Percentiles rank a stretch among this genome's conserved stretches.
These are phyloP conservation scores for Vulpes ferrilata DNA, from an alignment of 2,113 vertebrate species.

Conservation along the genomic window DNA sequence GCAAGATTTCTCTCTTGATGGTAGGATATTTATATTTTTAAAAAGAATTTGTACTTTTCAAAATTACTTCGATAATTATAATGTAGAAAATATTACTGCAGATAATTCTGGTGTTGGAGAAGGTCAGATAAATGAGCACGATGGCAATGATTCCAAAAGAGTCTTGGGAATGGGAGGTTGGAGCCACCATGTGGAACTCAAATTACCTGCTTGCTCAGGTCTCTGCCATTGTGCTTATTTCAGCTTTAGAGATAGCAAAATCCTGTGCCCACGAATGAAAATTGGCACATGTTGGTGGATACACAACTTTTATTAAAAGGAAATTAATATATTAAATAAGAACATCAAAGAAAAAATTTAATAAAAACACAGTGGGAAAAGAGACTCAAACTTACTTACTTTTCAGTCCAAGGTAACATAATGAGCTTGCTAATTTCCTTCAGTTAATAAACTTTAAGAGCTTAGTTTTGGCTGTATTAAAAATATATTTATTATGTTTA, in stretches of 20 bases:
- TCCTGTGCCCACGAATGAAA: neutral
- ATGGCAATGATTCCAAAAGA: neutral
- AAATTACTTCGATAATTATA: neutral
- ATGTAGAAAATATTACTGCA: neutral
- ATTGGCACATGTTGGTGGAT: neutral
- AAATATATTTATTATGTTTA: neutral
- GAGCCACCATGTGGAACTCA: neutral
- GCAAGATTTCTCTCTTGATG: neutral
- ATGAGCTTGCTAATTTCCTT: neutral
- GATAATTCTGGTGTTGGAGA: neutral
- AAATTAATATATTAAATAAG: neutral
- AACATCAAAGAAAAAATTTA: slow-evolving; percentile 41
- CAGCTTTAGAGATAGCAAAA: neutral
- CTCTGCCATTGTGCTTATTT: neutral
- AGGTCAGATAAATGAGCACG: neutral
- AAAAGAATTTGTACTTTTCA: neutral
- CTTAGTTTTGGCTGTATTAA: neutral
- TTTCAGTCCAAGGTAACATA: neutral
- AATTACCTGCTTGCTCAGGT: neutral
- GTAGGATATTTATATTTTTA: neutral
- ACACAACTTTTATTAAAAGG: neutral
- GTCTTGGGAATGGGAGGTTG: neutral
- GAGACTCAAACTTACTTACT: neutral
- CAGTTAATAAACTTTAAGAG: slow-evolving; percentile 3
- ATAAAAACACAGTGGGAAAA: slow-evolving; percentile 21